A percentile compares a stretch with the other conserved stretches of the same genome.
Evolutionary conservation across 2,888 invertebrate species (phyloP).

Genomic region (Ametastegia equiseti): DNA sequence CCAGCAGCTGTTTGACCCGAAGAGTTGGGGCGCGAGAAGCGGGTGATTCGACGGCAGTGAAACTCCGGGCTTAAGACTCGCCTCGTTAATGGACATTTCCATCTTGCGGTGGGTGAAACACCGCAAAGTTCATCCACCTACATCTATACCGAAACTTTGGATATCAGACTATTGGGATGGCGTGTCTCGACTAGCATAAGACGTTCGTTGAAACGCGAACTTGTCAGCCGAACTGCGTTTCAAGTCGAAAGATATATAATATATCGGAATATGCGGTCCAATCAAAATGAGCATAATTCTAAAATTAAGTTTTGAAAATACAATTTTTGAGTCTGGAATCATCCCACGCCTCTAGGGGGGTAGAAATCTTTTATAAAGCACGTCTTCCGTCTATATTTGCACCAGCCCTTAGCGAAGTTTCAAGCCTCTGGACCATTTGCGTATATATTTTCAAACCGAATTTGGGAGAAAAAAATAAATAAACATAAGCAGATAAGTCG

Average conservation of each 20-base stretch:
- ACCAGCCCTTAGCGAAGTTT: too few species aligned
- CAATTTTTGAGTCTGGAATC: too few species aligned
- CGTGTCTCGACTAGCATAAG: not conserved
- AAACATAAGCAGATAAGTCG: too few species aligned
- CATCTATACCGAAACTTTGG: conserved; percentile 33
- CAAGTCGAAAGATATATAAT: conserved; percentile 18
- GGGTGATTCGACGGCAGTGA: conserved; percentile 24
- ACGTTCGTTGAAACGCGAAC: not conserved
- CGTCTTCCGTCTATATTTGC: too few species aligned
- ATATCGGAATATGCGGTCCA: not conserved
- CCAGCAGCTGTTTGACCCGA: conserved; percentile 37
- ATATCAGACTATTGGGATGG: not conserved
- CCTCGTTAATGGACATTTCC: conserved; percentile 44
- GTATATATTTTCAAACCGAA: too few species aligned
- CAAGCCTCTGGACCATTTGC: too few species aligned
- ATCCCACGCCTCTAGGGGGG: too few species aligned
- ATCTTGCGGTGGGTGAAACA: conserved; percentile 20
- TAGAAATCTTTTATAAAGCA: not conserved
- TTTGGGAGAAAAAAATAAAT: too few species aligned
- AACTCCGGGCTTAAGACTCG: conserved; percentile 31
- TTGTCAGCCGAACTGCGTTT: not conserved
- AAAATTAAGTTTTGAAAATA: too few species aligned
- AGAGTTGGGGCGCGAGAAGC: not conserved
- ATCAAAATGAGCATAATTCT: not conserved
- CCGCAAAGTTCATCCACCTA: conserved; percentile 29